Evolutionary conservation across 2,888 invertebrate species (phyloP).

Genomic region (Cephus rjabovi): DNA sequence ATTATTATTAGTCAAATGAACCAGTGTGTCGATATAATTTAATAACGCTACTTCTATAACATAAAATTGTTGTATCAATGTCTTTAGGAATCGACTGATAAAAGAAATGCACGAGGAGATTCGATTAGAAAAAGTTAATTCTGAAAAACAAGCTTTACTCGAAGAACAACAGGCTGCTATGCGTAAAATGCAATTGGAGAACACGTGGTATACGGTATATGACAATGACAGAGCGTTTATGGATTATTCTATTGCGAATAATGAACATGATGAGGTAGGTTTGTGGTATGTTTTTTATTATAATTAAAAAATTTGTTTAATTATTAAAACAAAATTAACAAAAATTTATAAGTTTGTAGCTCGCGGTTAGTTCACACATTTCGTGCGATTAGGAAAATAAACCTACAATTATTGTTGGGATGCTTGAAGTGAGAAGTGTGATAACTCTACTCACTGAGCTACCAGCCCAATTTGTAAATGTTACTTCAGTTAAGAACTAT

Average conservation of each 20-base stretch:
- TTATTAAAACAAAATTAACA: background rate
- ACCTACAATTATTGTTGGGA: too few species aligned
- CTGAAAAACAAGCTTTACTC: constrained; percentile 29
- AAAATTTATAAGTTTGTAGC: background rate
- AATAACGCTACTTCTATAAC: background rate
- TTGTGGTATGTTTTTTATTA: background rate
- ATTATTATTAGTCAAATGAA: background rate
- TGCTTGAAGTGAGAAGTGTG: too few species aligned
- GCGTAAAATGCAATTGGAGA: constrained; percentile 50
- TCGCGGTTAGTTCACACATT: background rate
- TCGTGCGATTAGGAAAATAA: too few species aligned
- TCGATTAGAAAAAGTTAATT: constrained; percentile 43
- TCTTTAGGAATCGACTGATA: constrained; percentile 46
- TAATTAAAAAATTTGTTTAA: constrained; percentile 2
- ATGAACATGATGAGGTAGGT: constrained; percentile 52
- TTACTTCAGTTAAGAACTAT: background rate
- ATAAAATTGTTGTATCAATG: background rate
- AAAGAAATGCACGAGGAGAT: constrained; percentile 55
- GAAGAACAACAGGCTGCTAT: constrained; percentile 45
- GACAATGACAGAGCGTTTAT: constrained; percentile 39
- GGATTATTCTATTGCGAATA: constrained; percentile 36
- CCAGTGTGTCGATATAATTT: background rate
- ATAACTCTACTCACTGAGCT: too few species aligned
- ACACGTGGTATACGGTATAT: constrained; percentile 38
- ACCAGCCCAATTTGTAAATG: background rate